phyloP scores from a whole-genome alignment of 1,140 invertebrate genomes.

The Catajapyx aquilonaris region DNA sequence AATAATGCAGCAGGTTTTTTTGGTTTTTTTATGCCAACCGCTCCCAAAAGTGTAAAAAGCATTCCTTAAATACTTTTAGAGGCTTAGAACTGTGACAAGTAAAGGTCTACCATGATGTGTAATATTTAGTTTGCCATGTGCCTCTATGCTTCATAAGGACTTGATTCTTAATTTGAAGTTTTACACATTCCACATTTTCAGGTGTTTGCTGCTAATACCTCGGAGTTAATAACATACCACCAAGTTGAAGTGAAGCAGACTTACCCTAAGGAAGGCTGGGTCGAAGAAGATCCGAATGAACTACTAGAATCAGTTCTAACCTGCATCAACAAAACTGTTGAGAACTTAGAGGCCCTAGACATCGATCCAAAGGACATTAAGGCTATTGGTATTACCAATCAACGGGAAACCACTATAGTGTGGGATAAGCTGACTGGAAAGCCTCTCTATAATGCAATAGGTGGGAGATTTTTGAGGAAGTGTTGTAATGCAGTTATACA shows the following conservation, averaged over 20 bases:
- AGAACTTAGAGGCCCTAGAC: slow-evolving; percentile 34
- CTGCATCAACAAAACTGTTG: slow-evolving; percentile 49
- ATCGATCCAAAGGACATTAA: slow-evolving; percentile 49
- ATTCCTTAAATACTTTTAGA: no score
- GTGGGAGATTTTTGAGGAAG: slow-evolving; percentile 25
- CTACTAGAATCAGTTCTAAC: slow-evolving; percentile 56
- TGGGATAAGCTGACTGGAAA: slow-evolving; percentile 80
- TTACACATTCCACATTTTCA: slow-evolving; percentile 18
- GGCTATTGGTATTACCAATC: slow-evolving; percentile 72
- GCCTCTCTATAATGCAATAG: slow-evolving; percentile 78
- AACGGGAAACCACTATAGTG: slow-evolving; percentile 77
- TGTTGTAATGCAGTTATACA: neutral
- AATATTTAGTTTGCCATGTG: slow-evolving; percentile 2
- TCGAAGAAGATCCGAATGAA: slow-evolving; percentile 78
- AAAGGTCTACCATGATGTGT: slow-evolving; percentile 1
- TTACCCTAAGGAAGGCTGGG: slow-evolving; percentile 79
- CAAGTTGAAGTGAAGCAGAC: slow-evolving; percentile 64
- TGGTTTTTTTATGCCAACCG: no score
- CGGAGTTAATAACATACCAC: slow-evolving; percentile 60
- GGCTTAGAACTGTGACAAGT: neutral
- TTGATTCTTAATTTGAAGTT: neutral
- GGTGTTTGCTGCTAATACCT: slow-evolving; percentile 67
- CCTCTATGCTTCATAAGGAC: neutral
- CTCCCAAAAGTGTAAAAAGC: no score
- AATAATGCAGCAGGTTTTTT: no score